Conservation (phyloP, 1,140 invertebrate genomes). For the Thaumetopoea pityocampa region DNA sequence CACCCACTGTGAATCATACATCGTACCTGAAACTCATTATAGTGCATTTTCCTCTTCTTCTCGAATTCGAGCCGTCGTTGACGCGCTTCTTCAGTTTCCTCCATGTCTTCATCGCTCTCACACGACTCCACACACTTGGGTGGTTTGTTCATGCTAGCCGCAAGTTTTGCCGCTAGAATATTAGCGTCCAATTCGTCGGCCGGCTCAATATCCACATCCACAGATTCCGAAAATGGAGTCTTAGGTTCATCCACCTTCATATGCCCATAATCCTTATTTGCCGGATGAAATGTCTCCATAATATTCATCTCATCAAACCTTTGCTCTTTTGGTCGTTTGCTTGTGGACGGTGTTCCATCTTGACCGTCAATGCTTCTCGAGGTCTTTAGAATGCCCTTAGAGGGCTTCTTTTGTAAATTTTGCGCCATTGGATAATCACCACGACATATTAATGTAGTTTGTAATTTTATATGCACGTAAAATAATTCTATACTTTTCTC, state of each 20-base stretch:
- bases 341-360: conserved; percentile 57
- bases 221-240: conserved; percentile 90
- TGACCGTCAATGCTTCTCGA: conserved; percentile 85
- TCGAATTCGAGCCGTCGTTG: conserved; percentile 87
- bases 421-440: conserved; percentile 54
- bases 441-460: conserved; percentile 34
- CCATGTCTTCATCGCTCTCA: conserved; percentile 78
- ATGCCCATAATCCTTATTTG: conserved; percentile 99
- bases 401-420: conserved; percentile 83
- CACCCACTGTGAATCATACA: conserved; percentile 7
- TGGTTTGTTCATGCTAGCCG: conserved; percentile 71
- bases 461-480: conserved; percentile 21
- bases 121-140: conserved; percentile 60
- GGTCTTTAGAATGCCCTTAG: conserved; percentile 94
- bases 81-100: conserved; percentile 80
- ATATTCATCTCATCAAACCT: conserved; percentile 99
- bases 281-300: conserved; percentile 96
- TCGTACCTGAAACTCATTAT: conserved; percentile 92
- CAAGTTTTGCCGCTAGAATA: conserved; percentile 85
- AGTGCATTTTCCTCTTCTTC: conserved; percentile 95
- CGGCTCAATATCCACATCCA: conserved; percentile 82
- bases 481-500: conserved; percentile 32
- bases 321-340: conserved; percentile 85
- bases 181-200: conserved; percentile 86
- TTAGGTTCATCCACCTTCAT: conserved; percentile 99